These are phyloP conservation scores for Pheosia tremula DNA, from an alignment of 2,888 invertebrate genomes.

Conservation along the genomic window DNA sequence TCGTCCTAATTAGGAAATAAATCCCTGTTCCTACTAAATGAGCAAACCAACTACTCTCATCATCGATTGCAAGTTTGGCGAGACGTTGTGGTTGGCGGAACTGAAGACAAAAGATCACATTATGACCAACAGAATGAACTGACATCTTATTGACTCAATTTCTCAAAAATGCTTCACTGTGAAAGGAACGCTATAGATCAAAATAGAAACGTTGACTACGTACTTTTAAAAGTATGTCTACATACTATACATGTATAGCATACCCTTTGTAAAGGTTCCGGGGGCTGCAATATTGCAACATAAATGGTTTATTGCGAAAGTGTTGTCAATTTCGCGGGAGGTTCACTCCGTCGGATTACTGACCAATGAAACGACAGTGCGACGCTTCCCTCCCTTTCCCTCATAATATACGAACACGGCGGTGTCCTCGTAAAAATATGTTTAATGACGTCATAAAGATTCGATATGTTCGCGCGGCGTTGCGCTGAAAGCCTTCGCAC, in stretches of 20 bases:
- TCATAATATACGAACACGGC: slow-evolving; percentile 73
- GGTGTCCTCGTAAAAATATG: slow-evolving; percentile 82
- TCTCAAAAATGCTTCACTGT: too few species aligned
- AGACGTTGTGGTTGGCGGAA: too few species aligned
- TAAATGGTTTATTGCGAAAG: slow-evolving; percentile 69
- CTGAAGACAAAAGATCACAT: too few species aligned
- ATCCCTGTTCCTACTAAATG: too few species aligned
- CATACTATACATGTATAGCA: too few species aligned
- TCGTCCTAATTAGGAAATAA: background rate
- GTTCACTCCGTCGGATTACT: slow-evolving; percentile 68
- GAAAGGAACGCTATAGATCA: too few species aligned
- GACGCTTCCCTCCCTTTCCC: slow-evolving; percentile 58
- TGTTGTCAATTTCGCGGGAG: slow-evolving; percentile 70
- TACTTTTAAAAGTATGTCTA: too few species aligned
- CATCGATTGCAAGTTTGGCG: too few species aligned
- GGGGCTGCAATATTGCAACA: slow-evolving; percentile 47
- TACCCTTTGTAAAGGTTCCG: slow-evolving; percentile 13
- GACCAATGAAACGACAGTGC: slow-evolving; percentile 68
- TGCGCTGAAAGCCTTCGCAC: slow-evolving; percentile 66
- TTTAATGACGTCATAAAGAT: slow-evolving; percentile 81
- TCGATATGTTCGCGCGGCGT: slow-evolving; percentile 71
- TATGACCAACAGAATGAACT: too few species aligned
- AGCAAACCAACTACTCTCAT: too few species aligned
- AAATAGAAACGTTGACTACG: too few species aligned
- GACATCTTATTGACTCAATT: too few species aligned